Conservation (phyloP, 1,140 invertebrate species). For the Spodoptera litura region DNA sequence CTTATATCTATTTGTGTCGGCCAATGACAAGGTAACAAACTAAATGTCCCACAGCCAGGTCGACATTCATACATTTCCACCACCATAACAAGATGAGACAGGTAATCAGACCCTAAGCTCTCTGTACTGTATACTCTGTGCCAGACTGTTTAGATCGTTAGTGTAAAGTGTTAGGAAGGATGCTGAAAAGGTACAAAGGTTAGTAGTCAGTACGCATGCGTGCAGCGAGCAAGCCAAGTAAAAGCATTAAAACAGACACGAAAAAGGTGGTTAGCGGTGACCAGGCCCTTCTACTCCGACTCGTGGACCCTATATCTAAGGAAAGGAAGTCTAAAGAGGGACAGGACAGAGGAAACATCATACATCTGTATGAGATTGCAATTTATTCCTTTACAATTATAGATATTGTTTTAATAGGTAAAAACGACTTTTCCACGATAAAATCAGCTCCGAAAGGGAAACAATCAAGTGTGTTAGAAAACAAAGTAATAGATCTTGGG, state of each 20-base stretch:
- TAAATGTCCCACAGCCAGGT: slow-evolving; percentile 48
- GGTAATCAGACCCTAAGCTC: slow-evolving; percentile 52
- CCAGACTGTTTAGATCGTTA: slow-evolving; percentile 55
- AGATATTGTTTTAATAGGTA: background rate
- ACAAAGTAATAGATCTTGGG: background rate
- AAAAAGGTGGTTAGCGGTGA: slow-evolving; percentile 75
- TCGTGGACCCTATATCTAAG: slow-evolving; percentile 51
- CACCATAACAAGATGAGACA: slow-evolving; percentile 66
- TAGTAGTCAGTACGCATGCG: slow-evolving; percentile 81
- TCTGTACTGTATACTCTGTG: slow-evolving; percentile 36
- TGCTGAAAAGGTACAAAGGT: slow-evolving; percentile 83
- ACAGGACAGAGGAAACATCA: slow-evolving; percentile 4
- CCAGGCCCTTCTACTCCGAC: slow-evolving; percentile 64
- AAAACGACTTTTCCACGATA: background rate
- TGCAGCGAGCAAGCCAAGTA: slow-evolving; percentile 77
- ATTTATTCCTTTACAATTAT: background rate
- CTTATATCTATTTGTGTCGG: background rate
- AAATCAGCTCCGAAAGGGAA: background rate
- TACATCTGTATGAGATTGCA: background rate
- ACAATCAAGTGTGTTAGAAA: slow-evolving; percentile 16
- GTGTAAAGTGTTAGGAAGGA: slow-evolving; percentile 73
- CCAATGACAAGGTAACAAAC: background rate
- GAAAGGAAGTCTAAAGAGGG: slow-evolving; percentile 46
- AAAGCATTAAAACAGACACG: slow-evolving; percentile 71
- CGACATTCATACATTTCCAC: slow-evolving; percentile 50